Base-by-base conservation (phyloP, 2,888 invertebrate genomes). In the Ganaspis brasiliensis region DNA sequence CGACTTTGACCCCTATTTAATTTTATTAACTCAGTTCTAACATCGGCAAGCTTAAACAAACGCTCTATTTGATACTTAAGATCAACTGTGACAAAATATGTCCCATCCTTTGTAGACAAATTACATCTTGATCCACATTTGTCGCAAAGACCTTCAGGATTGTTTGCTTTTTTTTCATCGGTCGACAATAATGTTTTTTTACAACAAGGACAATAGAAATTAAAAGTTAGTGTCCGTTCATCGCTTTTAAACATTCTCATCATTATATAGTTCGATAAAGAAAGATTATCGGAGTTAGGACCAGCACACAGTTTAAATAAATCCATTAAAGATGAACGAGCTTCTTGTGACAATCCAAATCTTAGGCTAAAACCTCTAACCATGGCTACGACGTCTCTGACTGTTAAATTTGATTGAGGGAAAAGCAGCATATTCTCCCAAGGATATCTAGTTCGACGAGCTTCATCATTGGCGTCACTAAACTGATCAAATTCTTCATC, bases 251-350 rank as follows among this genome's bases (percentile, higher is more conserved):
- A 61, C 26, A 16, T 10, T 1, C 4, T 24, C 59, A 49, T 52
- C 12, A 77, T 52, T 74, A 73, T 59, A 24, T 77, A 14, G 14
- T 77, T 73, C 19, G 77, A 37, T 24, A 77, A 26, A 19, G 45
- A 1, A 19, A 77, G 71, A 40, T 77, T 52, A 26, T 19, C 35
- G 71, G 73, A 77, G 4, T 77, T 19, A 12, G 76, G 21, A 6
- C 77, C 73, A 26, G 77, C 73, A 45, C 74, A 77, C 55, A 77
- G 21, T 74, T 74, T 63, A 9, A 74, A 49, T 31, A 74, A 24
- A n/a, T 63, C 37, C n/a, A 74, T n/a, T 4, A 74, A 6, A 16
- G 19, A 52, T 63, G 35, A 19, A 1, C 49, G n/a, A 45, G 19
- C 63, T 35, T 35, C 14, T 6, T 19, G n/a, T n/a, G 14, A n/a